These are phyloP conservation scores for Pogonus chalceus DNA, from an alignment of 1,140 invertebrate genomes.

Conservation along the genomic window DNA sequence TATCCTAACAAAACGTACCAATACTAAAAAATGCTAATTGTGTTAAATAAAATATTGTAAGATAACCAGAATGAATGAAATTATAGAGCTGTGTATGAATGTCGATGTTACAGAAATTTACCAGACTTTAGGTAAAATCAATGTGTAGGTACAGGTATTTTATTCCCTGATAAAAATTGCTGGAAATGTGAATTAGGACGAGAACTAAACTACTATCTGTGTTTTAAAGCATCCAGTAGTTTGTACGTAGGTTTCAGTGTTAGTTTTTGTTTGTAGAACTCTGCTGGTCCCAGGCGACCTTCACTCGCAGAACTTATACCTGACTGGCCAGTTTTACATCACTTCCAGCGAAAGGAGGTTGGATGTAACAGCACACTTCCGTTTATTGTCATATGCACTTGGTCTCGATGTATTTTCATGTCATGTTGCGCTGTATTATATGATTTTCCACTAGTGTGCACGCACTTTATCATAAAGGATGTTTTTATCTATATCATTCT, in stretches of 20 bases:
- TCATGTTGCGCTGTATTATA: background rate
- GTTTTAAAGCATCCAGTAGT: background rate
- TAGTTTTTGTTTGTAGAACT: slow-evolving; percentile 1
- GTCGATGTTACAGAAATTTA: too few relatives aligned
- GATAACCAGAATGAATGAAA: too few relatives aligned
- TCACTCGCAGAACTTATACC: slow-evolving; percentile 54
- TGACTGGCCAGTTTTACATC: slow-evolving; percentile 89
- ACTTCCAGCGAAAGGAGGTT: slow-evolving; percentile 70
- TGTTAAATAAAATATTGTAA: too few relatives aligned
- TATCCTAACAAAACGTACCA: too few relatives aligned
- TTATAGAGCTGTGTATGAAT: too few relatives aligned
- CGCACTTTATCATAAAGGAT: background rate
- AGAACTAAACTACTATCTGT: too few relatives aligned
- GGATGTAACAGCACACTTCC: slow-evolving; percentile 36
- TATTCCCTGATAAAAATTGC: too few relatives aligned
- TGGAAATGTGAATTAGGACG: too few relatives aligned
- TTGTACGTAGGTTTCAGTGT: background rate
- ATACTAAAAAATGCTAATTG: too few relatives aligned
- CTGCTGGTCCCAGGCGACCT: slow-evolving; percentile 30
- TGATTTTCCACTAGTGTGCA: background rate
- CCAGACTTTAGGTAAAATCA: too few relatives aligned
- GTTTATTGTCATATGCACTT: background rate
- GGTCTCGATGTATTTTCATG: slow-evolving; percentile 4
- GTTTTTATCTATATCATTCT: too few relatives aligned
- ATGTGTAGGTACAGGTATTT: too few relatives aligned